These are phyloP conservation scores for Gasterosteus nipponicus DNA, from an alignment of 2,113 vertebrate species.

Conservation along the genomic window DNA sequence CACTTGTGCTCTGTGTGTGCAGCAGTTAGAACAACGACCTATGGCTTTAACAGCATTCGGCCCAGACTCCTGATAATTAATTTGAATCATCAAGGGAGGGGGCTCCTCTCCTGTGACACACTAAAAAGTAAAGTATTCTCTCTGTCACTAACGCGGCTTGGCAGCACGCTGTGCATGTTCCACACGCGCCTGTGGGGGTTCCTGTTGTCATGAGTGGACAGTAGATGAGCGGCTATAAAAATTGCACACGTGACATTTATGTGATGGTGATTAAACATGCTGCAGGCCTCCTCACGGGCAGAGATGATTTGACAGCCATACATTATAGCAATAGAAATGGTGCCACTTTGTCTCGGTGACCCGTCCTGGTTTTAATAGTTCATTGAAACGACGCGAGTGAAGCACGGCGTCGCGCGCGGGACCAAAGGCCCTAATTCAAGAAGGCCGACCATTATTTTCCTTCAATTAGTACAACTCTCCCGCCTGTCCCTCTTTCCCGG, in stretches of 20 bases:
- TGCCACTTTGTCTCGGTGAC: conserved; percentile 49
- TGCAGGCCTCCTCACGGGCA: background rate
- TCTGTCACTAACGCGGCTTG: conserved; percentile 56
- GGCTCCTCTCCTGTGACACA: conserved; percentile 68
- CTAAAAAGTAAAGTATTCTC: conserved; percentile 72
- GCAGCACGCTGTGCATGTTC: background rate
- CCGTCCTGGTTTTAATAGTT: conserved; percentile 42
- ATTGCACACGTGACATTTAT: conserved; percentile 43
- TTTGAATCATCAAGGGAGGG: conserved; percentile 64
- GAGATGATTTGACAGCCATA: conserved; percentile 38
- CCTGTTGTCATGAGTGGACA: conserved; percentile 18
- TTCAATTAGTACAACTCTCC: conserved; percentile 69
- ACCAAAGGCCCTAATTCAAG: conserved; percentile 34
- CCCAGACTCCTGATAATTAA: conserved; percentile 73
- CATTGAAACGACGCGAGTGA: conserved; percentile 43
- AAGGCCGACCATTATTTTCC: conserved; percentile 53
- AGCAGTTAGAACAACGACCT: conserved; percentile 52
- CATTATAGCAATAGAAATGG: conserved; percentile 42
- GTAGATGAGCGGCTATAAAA: conserved; percentile 18
- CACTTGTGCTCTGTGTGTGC: conserved; percentile 22
- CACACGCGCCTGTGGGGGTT: conserved; percentile 16
- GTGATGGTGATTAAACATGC: conserved; percentile 53
- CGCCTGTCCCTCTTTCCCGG: conserved; percentile 42
- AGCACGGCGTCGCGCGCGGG: conserved; percentile 27
- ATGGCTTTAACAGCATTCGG: conserved; percentile 62